Evolutionary conservation across 2,888 invertebrate species (phyloP).

Genomic region (Hydroisotoma schaefferi): DNA sequence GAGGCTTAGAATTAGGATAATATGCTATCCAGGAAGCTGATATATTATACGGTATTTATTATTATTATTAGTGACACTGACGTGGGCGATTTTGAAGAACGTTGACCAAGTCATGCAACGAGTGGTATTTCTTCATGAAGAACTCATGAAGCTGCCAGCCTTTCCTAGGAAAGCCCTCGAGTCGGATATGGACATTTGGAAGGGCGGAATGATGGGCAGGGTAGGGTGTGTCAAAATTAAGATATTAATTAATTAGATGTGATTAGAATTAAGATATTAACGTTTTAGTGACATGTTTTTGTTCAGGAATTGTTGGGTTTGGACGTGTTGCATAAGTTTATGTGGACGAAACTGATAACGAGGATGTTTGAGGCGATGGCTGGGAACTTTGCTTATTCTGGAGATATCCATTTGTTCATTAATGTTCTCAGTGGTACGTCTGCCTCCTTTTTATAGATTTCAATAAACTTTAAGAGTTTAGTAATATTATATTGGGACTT

Average conservation of each 20-base stretch:
- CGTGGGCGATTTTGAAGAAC: constrained; percentile 88
- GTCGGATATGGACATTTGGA: constrained; percentile 88
- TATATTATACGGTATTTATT: neutral
- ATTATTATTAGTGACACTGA: constrained; percentile 62
- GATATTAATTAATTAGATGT: neutral
- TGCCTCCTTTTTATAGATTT: neutral
- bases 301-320: constrained; percentile 76
- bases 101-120: constrained; percentile 91
- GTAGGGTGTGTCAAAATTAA: constrained; percentile 56
- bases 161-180: constrained; percentile 94
- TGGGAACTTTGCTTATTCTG: constrained; percentile 92
- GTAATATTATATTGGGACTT: neutral
- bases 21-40: neutral
- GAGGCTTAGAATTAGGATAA: neutral
- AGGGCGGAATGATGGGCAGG: constrained; percentile 82
- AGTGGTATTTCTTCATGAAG: constrained; percentile 97
- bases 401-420: constrained; percentile 94
- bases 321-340: constrained; percentile 94
- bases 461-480: neutral
- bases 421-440: constrained; percentile 85
- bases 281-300: neutral
- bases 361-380: constrained; percentile 98
- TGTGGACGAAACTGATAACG: constrained; percentile 95
- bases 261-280: neutral
- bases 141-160: constrained; percentile 95